These are phyloP conservation scores for Euleptes europaea DNA, from an alignment of 2,113 vertebrate genomes.

Conservation along the genomic window DNA sequence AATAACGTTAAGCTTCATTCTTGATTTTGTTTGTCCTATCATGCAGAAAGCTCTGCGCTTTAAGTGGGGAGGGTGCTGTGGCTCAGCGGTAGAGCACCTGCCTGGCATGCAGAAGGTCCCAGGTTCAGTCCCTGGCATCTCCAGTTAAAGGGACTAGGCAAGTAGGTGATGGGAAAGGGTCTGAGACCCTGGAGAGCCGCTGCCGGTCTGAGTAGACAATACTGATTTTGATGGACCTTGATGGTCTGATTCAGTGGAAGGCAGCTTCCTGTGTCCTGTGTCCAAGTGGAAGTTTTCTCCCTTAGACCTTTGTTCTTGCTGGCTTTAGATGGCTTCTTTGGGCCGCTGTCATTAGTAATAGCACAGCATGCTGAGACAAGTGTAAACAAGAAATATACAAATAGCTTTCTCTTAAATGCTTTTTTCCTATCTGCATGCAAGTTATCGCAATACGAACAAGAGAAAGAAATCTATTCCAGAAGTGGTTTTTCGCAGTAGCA, in stretches of 20 bases:
- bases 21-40: conserved; percentile 28
- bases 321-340: conserved; percentile 7
- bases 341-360: conserved; percentile 14
- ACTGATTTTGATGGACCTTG: too few species aligned
- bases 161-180: too few species aligned
- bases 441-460: neutral
- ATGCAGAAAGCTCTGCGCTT: conserved; percentile 15
- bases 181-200: too few species aligned
- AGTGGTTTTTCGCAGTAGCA: neutral
- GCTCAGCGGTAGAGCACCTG: too few species aligned
- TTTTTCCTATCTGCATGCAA: neutral
- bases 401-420: neutral
- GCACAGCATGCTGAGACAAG: conserved; percentile 9
- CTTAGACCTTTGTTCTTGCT: conserved; percentile 7
- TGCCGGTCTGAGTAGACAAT: too few species aligned
- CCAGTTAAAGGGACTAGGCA: too few species aligned
- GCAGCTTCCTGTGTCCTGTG: too few species aligned
- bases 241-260: too few species aligned
- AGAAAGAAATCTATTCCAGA: neutral
- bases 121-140: too few species aligned
- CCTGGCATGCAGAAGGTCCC: too few species aligned
- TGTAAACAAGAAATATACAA: conserved; percentile 11
- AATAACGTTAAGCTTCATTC: neutral
- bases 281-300: neutral
- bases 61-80: too few species aligned